These are phyloP conservation scores for Phyllotreta cruciferae DNA, from an alignment of 2,888 invertebrate genomes.

Conservation along the genomic window DNA sequence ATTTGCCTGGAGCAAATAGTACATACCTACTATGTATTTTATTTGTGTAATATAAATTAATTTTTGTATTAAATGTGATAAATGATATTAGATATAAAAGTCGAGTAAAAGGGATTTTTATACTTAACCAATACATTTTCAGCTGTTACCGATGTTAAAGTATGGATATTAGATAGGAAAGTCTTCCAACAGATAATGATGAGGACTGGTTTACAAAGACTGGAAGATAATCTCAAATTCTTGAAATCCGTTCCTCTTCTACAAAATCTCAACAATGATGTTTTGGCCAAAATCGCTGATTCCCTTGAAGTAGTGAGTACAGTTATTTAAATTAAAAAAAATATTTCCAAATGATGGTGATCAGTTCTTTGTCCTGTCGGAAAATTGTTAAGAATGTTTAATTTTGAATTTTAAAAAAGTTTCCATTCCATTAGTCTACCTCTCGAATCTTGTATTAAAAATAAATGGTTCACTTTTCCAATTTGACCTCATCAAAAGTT, in stretches of 20 bases:
- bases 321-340: too few species aligned
- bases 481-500: too few species aligned
- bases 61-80: background rate
- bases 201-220: slow-evolving; percentile 70
- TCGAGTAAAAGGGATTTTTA: background rate
- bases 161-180: slow-evolving; percentile 73
- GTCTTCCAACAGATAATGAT: slow-evolving; percentile 78
- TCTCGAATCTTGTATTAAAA: background rate
- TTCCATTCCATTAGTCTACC: slow-evolving; percentile 1
- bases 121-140: slow-evolving; percentile 41
- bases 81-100: slow-evolving; percentile 7
- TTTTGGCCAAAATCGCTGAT: slow-evolving; percentile 73
- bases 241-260: slow-evolving; percentile 70
- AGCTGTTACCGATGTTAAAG: slow-evolving; percentile 69
- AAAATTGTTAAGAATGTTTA: too few species aligned
- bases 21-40: background rate
- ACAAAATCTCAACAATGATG: slow-evolving; percentile 64
- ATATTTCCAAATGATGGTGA: too few species aligned
- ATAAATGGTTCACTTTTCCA: too few species aligned
- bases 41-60: background rate
- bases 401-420: background rate
- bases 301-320: slow-evolving; percentile 72
- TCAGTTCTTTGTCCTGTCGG: too few species aligned
- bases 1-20: background rate
- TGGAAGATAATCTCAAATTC: slow-evolving; percentile 72